phyloP scores from a whole-genome alignment of 37 sponge, comb jelly and placozoan genomes.

The Tethya wilhelma region DNA sequence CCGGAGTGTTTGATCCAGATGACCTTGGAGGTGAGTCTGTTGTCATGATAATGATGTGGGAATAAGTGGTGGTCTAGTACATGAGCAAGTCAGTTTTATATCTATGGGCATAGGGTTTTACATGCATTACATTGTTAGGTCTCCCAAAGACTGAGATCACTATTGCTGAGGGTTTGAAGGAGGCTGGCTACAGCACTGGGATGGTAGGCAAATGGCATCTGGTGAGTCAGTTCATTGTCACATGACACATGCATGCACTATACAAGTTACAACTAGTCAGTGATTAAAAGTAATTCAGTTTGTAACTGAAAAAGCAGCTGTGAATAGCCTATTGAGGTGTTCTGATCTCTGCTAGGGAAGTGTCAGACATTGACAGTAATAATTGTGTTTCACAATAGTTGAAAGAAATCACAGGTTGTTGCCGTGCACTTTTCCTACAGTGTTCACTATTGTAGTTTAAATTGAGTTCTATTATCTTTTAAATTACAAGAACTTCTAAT shows the following conservation, averaged over 20 bases:
- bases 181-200: conserved; percentile 60
- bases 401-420: too few relatives aligned
- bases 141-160: conserved; percentile 63
- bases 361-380: too few relatives aligned
- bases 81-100: neutral
- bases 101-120: neutral
- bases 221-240: conserved; percentile 21
- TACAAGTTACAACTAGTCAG: neutral
- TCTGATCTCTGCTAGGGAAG: too few relatives aligned
- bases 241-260: neutral
- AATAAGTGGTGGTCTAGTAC: neutral
- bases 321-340: neutral
- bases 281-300: neutral
- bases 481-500: too few relatives aligned
- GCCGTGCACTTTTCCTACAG: too few relatives aligned
- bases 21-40: conserved; percentile 55
- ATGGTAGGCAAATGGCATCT: conserved; percentile 79
- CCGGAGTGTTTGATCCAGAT: conserved; percentile 47
- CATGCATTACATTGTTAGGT: conserved; percentile 18
- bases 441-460: too few relatives aligned
- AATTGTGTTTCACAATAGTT: too few relatives aligned
- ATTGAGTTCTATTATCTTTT: too few relatives aligned
- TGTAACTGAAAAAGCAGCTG: neutral
- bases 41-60: neutral
- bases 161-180: conserved; percentile 62